phyloP scores from a whole-genome alignment of 2,113 vertebrate genomes.

The Guaruba guarouba region DNA sequence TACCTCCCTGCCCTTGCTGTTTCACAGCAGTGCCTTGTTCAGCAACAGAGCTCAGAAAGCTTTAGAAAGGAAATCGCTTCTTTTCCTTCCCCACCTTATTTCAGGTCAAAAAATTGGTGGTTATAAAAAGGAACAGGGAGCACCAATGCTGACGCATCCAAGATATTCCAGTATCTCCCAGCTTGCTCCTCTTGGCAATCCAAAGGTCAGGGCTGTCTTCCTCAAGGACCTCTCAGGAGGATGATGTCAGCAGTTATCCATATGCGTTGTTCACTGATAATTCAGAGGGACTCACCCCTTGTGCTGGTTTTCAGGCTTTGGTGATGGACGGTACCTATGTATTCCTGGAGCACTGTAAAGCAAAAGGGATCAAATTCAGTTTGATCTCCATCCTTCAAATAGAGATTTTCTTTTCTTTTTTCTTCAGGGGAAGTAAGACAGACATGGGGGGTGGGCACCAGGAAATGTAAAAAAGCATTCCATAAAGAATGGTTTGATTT shows the following conservation, averaged over 20 bases:
- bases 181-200: not conserved
- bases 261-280: rapidly evolving
- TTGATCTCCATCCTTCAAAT: not conserved
- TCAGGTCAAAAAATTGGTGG: not conserved
- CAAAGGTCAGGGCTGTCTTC: not conserved
- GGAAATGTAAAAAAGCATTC: not conserved
- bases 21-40: too few relatives aligned
- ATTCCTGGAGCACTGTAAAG: not conserved
- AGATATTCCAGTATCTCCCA: not conserved
- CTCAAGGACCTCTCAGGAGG: not conserved
- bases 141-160: rapidly evolving
- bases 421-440: not conserved
- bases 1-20: not conserved
- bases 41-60: not conserved
- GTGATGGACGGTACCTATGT: too few relatives aligned
- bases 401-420: not conserved
- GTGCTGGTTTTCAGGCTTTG: not conserved
- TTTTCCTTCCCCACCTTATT: not conserved
- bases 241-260: not conserved
- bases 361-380: not conserved
- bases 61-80: not conserved
- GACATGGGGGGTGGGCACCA: too few relatives aligned
- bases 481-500: not conserved
- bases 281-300: not conserved
- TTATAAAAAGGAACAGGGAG: not conserved